Base-by-base conservation (phyloP, 2,797 vertebrate species). In the Sebastes miniatus region DNA sequence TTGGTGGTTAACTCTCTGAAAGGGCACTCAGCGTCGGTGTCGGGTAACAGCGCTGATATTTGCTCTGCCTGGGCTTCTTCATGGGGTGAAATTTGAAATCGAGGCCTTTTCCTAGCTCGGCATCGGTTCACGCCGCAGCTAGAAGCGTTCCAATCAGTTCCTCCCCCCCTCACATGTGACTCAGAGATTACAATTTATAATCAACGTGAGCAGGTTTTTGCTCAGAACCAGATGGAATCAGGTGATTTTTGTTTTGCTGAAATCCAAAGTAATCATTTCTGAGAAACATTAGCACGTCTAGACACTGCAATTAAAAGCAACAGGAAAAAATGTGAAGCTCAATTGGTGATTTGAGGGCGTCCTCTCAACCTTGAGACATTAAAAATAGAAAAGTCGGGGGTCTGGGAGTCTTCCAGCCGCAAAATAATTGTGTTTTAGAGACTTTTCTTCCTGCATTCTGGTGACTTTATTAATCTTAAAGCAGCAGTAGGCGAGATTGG, bases 21-120 rank as follows among this genome's bases (percentile, higher is more conserved):
- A 92, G 92, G 89, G 83, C 94, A 92, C 91, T 90, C 83, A 75
- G 88, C 82, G 1, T 73, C 87, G 57, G 92, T 90, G 87, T 95
- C 90, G 13, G 85, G 85, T 95, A 75, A 86, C 91, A 56, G 71
- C 24, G 36, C 69, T 58, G 63, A 83, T 83, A 81, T 84, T 84
- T 32, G 76, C 81, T 18, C 87, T 9, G 62, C 66, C 58, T 20
- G 1, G 31, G 54, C 79, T 58, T 67, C 76, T 58, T 32, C 59
- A 71, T 16, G 36, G 22, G 57, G 70, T 79, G 79, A 83, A 76
- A 87, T 83, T 24, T 83, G 73, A 88, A 88, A 86, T 87, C 71
- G 58, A 78, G 74, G 79, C 77, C 59, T 43, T 29, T 18, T 14
- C 11, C 39, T 75, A 0, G 6, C 47, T 32, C 11, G 1, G 34